Percentiles rank a stretch among this genome's conserved stretches.
These are phyloP conservation scores for Arrhopalites spinosus DNA, from an alignment of 2,888 invertebrate genomes.

Conservation along the genomic window DNA sequence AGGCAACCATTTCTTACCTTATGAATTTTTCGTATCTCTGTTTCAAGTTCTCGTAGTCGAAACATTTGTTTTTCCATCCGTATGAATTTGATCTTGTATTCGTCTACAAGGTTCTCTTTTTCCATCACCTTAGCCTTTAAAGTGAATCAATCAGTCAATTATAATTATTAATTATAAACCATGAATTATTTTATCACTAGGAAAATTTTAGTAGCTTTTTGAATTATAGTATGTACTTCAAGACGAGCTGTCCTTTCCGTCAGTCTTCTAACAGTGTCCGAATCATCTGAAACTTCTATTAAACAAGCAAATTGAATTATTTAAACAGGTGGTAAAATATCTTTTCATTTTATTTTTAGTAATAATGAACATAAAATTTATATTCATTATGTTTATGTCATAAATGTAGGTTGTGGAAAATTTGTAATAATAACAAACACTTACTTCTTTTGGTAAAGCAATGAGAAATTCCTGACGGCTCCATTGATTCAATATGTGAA, in stretches of 20 bases:
- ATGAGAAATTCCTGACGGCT: constrained; percentile 8
- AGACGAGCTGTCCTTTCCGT: constrained; percentile 13
- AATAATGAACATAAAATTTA: too few species aligned
- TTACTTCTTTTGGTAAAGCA: constrained; percentile 25
- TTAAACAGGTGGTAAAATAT: too few species aligned
- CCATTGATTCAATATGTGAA: neutral
- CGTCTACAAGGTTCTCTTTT: constrained; percentile 43
- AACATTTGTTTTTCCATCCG: constrained; percentile 45
- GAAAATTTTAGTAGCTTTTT: neutral
- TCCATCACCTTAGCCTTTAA: constrained; percentile 39
- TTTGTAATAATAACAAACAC: neutral
- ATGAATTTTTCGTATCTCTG: constrained; percentile 25
- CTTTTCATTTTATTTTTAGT: too few species aligned
- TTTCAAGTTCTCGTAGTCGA: constrained; percentile 34
- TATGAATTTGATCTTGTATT: constrained; percentile 42
- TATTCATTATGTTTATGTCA: neutral
- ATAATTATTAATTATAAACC: too few species aligned
- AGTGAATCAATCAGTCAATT: too few species aligned
- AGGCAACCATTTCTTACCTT: neutral
- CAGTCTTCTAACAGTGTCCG: constrained; percentile 5
- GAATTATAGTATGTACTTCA: constrained; percentile 7
- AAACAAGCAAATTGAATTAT: neutral
- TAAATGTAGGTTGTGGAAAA: neutral
- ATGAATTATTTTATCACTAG: too few species aligned
- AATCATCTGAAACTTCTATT: constrained; percentile 23